Evolutionary conservation across 2,888 invertebrate species (phyloP).

Genomic region (Terebella lapidaria): DNA sequence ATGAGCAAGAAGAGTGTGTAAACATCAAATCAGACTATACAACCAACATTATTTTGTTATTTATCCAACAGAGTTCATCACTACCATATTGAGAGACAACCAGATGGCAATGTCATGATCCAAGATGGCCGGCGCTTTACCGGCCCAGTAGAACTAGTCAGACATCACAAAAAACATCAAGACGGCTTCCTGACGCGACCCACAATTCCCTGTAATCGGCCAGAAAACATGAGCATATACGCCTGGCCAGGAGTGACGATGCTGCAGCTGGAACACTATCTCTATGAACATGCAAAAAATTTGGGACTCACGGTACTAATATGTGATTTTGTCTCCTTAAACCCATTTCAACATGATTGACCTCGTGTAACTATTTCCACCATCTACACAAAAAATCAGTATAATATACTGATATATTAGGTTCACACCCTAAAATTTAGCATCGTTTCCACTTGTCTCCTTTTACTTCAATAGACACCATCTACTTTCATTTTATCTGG

Average conservation of each 20-base stretch:
- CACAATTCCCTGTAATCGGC: constrained; percentile 38
- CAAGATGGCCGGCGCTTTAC: constrained; percentile 43
- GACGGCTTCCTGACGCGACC: constrained; percentile 48
- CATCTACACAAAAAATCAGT: too few relatives aligned
- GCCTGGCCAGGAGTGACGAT: constrained; percentile 50
- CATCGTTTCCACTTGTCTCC: too few relatives aligned
- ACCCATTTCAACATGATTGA: too few relatives aligned
- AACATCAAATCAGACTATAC: too few relatives aligned
- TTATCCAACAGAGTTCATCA: constrained; percentile 48
- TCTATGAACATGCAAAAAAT: constrained; percentile 34
- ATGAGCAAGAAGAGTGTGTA: too few relatives aligned
- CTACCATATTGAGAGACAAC: constrained; percentile 50
- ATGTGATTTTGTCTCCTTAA: too few relatives aligned
- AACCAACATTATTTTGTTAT: too few relatives aligned
- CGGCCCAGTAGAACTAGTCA: constrained; percentile 49
- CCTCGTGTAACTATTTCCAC: too few relatives aligned
- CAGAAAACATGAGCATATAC: constrained; percentile 37
- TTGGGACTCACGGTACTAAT: constrained; percentile 29
- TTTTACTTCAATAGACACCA: too few relatives aligned
- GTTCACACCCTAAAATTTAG: not conserved
- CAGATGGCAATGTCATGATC: constrained; percentile 49
- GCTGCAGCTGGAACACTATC: constrained; percentile 41
- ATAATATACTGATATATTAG: not conserved
- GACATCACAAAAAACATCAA: constrained; percentile 38
- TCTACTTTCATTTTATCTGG: too few relatives aligned